These are phyloP conservation scores for Neodon shergylaensis DNA, from an alignment of 2,113 vertebrate genomes.

Conservation along the genomic window DNA sequence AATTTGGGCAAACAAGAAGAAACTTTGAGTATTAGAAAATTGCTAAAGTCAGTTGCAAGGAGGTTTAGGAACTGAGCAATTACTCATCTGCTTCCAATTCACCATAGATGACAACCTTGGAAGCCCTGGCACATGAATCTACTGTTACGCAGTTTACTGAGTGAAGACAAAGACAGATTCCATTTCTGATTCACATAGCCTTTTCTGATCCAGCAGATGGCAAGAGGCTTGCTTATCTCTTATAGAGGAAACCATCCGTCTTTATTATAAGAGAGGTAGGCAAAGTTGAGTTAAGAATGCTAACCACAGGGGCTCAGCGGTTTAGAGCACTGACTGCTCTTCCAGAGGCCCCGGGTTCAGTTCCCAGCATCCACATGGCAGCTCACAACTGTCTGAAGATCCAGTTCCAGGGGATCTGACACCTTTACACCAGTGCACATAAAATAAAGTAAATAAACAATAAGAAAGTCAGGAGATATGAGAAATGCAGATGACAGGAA, in stretches of 20 bases:
- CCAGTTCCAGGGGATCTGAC: no score
- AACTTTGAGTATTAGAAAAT: background rate
- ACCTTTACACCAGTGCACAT: no score
- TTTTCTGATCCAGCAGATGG: background rate
- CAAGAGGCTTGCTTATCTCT: background rate
- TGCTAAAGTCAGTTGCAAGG: background rate
- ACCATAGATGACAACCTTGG: background rate
- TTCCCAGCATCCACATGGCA: no score
- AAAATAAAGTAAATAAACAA: no score
- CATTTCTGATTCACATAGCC: fast-evolving
- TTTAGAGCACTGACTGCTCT: no score
- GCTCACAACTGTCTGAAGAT: no score
- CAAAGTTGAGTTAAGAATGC: background rate
- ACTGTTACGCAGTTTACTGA: background rate
- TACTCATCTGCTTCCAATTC: background rate
- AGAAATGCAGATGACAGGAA: background rate
- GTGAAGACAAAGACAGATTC: background rate
- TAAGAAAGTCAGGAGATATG: background rate
- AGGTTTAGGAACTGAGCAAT: background rate
- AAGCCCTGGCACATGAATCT: background rate
- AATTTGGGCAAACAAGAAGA: background rate
- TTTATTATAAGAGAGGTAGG: background rate
- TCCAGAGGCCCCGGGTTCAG: no score
- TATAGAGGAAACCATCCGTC: background rate
- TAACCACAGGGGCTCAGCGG: background rate